Conservation (phyloP, 2,797 vertebrate species). For the Ara ararauna region DNA sequence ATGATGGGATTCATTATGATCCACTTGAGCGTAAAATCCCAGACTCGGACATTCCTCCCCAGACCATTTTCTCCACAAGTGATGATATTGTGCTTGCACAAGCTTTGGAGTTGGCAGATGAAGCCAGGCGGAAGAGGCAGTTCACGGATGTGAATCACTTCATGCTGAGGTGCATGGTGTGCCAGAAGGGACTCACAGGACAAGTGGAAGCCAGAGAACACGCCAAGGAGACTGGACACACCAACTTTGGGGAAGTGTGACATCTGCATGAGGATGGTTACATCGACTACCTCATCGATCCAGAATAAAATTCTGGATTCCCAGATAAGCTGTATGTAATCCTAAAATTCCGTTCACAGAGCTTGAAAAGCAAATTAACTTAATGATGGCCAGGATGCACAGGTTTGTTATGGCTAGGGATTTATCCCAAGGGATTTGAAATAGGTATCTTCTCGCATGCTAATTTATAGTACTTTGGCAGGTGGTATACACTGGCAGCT, state of each 20-base stretch:
- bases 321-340: conserved; percentile 76
- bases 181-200: conserved; percentile 95
- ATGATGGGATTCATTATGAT: conserved; percentile 97
- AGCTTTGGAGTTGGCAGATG: conserved; percentile 94
- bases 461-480: background rate
- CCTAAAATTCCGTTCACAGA: conserved; percentile 59
- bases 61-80: conserved; percentile 91
- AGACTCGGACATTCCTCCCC: conserved; percentile 85
- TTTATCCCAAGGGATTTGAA: conserved; percentile 11
- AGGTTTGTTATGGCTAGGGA: conserved; percentile 57
- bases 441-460: conserved; percentile 19
- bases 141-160: conserved; percentile 96
- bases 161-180: conserved; percentile 93
- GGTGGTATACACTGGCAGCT: background rate
- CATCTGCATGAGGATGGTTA: conserved; percentile 21
- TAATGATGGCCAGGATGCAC: conserved; percentile 42
- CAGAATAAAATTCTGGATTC: conserved; percentile 59
- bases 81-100: conserved; percentile 93
- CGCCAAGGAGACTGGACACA: conserved; percentile 95
- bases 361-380: conserved; percentile 71
- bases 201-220: conserved; percentile 95
- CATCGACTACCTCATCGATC: conserved; percentile 78
- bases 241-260: conserved; percentile 98
- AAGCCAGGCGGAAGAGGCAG: conserved; percentile 92
- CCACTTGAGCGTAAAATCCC: conserved; percentile 87